A percentile compares a stretch with the other conserved stretches of the same genome.
Conservation (phyloP, 1,140 invertebrate genomes). For the Eriocheir sinensis region DNA sequence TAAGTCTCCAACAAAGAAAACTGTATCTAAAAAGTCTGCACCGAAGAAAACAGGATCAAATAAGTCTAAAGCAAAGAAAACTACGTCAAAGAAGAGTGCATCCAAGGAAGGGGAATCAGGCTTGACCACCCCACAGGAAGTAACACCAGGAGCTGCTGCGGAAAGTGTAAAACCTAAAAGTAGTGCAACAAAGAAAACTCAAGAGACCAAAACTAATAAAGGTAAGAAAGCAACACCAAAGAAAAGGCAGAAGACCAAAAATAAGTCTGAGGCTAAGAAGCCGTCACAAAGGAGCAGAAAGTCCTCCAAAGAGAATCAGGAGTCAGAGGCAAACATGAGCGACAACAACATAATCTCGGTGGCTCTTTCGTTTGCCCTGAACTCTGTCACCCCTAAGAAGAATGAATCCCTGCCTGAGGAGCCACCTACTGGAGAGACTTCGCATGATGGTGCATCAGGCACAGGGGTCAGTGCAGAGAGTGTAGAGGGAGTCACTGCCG, state of each 20-base stretch:
- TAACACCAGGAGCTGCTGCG: no score
- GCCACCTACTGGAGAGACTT: neutral
- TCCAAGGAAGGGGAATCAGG: no score
- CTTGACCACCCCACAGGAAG: no score
- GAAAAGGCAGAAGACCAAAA: neutral
- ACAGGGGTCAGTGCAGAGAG: neutral
- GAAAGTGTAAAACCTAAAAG: no score
- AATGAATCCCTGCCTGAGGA: neutral
- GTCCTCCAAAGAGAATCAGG: neutral
- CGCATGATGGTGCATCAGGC: neutral
- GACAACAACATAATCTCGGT: slow-evolving; percentile 40
- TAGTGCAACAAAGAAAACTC: neutral
- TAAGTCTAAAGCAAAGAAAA: neutral
- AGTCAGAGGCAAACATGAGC: neutral
- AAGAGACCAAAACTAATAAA: neutral
- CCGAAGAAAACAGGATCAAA: neutral
- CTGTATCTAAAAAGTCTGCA: neutral
- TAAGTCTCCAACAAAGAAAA: neutral
- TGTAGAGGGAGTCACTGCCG: neutral
- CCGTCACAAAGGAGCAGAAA: no score
- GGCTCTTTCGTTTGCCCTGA: slow-evolving; percentile 57
- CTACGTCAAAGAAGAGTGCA: neutral
- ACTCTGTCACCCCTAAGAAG: slow-evolving; percentile 54
- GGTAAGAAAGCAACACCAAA: neutral
- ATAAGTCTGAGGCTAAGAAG: neutral